Conservation (phyloP, 2,797 vertebrate genomes). For the Kryptolebias ocellatus region DNA sequence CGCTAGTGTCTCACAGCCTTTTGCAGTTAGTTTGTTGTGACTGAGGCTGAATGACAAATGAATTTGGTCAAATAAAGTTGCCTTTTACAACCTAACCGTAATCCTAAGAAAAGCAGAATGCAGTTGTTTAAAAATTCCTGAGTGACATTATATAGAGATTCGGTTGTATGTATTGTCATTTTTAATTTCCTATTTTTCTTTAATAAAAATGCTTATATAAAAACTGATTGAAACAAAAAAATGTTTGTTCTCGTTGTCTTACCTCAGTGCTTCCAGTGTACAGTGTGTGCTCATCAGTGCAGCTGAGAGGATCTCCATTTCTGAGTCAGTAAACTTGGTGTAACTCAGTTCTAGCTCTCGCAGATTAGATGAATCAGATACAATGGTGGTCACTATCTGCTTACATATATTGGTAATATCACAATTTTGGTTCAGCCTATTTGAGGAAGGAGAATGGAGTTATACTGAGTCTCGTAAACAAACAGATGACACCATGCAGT, state of each 20-base stretch:
- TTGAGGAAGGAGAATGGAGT: not conserved
- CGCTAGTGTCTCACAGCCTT: slow-evolving; percentile 33
- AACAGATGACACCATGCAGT: no score
- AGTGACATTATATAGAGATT: no score
- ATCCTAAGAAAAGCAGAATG: no score
- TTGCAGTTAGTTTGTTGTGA: slow-evolving; percentile 35
- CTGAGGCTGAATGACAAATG: slow-evolving; percentile 28
- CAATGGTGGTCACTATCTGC: slow-evolving; percentile 5
- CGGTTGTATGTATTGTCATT: no score
- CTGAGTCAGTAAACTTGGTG: slow-evolving; percentile 18
- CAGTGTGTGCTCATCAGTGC: slow-evolving; percentile 35
- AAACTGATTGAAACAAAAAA: no score
- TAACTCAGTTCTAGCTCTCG: slow-evolving; percentile 34
- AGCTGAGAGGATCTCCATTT: slow-evolving; percentile 28
- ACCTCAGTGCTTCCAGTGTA: slow-evolving; percentile 34
- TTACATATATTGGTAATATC: not conserved
- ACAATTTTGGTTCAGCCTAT: slow-evolving; percentile 16
- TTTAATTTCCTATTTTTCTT: no score
- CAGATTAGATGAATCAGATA: slow-evolving; percentile 9
- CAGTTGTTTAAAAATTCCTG: no score
- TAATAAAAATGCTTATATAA: no score
- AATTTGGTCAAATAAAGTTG: not conserved
- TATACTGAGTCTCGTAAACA: no score
- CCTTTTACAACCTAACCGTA: not conserved
- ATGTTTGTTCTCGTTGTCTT: not conserved